phyloP scores from a whole-genome alignment of 2,888 invertebrate species.

The Drosophila flavopinicola region DNA sequence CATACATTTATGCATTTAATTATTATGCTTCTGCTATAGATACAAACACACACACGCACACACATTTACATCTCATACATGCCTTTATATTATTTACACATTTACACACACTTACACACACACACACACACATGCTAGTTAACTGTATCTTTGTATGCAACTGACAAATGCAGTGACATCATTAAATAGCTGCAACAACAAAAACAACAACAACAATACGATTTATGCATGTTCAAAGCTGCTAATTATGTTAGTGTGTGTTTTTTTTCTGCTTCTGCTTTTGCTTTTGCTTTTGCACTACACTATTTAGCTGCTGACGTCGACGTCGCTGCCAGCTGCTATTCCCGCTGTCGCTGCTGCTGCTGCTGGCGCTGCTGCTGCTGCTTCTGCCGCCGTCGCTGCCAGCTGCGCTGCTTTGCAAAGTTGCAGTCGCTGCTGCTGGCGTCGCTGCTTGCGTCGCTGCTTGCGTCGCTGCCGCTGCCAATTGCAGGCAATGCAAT shows the following conservation, averaged over 20 bases:
- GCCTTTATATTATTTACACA: conserved; percentile 62
- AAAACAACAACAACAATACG: conserved; percentile 25
- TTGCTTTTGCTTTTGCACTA: conserved; percentile 18
- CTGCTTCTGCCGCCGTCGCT: not conserved
- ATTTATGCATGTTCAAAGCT: conserved; percentile 64
- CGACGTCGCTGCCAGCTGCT: conserved; percentile 15
- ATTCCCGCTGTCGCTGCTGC: conserved; percentile 9
- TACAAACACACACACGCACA: conserved; percentile 13
- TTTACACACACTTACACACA: conserved; percentile 23
- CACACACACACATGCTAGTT: conserved; percentile 38
- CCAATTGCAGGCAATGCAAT: conserved; percentile 73
- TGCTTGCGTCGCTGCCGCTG: conserved; percentile 38
- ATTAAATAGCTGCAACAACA: conserved; percentile 55
- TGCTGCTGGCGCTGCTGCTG: conserved; percentile 8
- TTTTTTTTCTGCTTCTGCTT: conserved; percentile 8
- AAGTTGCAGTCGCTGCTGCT: conserved; percentile 14
- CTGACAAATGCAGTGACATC: conserved; percentile 68
- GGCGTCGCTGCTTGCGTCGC: conserved; percentile 10
- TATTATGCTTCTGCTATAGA: conserved; percentile 45
- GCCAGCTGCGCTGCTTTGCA: conserved; percentile 17
- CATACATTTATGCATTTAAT: conserved; percentile 51
- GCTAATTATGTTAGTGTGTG: conserved; percentile 56
- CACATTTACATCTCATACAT: conserved; percentile 10
- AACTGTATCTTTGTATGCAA: conserved; percentile 46
- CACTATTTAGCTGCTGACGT: conserved; percentile 30